phyloP scores from a whole-genome alignment of 1,140 invertebrate genomes.

The Zelostemma sp. region DNA sequence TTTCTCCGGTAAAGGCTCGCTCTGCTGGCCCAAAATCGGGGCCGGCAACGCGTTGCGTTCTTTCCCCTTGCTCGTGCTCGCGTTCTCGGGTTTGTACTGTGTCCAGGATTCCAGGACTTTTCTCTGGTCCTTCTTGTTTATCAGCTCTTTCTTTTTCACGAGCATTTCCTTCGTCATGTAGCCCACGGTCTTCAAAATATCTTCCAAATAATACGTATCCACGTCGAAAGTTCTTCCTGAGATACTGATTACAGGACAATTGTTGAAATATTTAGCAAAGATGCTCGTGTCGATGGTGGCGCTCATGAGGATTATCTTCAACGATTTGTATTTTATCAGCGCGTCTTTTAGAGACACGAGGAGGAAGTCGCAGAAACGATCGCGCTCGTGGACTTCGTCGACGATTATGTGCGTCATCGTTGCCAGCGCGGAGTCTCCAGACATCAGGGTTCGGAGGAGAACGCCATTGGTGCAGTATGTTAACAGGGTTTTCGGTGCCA shows the following conservation, averaged over 20 bases:
- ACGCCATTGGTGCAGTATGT: constrained; percentile 95
- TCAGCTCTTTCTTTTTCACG: constrained; percentile 61
- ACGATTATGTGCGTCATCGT: constrained; percentile 89
- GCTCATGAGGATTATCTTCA: constrained; percentile 95
- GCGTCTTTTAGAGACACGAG: constrained; percentile 87
- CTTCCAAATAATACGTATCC: constrained; percentile 84
- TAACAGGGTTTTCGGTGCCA: constrained; percentile 84
- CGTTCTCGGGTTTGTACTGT: constrained; percentile 47
- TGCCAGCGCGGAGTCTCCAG: constrained; percentile 76
- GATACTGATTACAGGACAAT: constrained; percentile 82
- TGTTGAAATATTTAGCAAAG: constrained; percentile 87
- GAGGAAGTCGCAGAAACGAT: constrained; percentile 93
- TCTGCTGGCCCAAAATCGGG: constrained; percentile 62
- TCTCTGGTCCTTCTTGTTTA: constrained; percentile 68
- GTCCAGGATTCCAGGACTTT: constrained; percentile 71
- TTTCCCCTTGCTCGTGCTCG: constrained; percentile 25
- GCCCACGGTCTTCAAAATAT: constrained; percentile 80
- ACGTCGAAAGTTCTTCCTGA: constrained; percentile 86
- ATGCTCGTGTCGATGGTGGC: constrained; percentile 87
- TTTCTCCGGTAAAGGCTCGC: constrained; percentile 63
- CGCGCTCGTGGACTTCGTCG: constrained; percentile 96
- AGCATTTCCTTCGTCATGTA: constrained; percentile 80
- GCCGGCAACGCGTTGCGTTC: constrained; percentile 49
- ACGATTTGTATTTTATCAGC: constrained; percentile 77
- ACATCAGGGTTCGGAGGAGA: constrained; percentile 87